Evolutionary conservation across 2,113 vertebrate species (phyloP).

Genomic region (Diadophis punctatus): DNA sequence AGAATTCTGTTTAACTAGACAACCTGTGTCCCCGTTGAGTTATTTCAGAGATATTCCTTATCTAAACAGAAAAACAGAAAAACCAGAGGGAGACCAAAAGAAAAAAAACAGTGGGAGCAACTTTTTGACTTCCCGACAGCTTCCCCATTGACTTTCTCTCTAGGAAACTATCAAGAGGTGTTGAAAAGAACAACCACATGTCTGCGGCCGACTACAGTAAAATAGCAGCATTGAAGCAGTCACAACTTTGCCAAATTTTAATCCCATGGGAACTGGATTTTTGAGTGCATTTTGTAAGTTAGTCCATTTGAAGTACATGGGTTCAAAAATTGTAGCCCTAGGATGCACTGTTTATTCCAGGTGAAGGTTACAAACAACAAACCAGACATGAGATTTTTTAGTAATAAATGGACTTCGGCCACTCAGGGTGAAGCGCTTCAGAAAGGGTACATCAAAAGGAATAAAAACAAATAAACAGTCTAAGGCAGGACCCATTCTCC

Average conservation of each 20-base stretch:
- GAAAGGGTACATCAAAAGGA: background rate
- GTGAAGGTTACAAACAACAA: background rate
- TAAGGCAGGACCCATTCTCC: background rate
- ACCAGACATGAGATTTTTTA: background rate
- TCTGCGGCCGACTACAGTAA: background rate
- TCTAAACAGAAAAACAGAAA: background rate
- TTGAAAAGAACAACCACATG: background rate
- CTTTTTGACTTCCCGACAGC: background rate
- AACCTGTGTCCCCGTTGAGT: background rate
- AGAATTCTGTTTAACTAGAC: background rate
- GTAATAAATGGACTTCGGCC: background rate
- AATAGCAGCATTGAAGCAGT: background rate
- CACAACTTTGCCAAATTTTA: background rate
- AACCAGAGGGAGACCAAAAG: background rate
- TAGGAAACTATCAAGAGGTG: background rate
- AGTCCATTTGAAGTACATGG: background rate
- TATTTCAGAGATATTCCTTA: background rate
- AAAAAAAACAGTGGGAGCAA: background rate
- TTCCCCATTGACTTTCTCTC: background rate
- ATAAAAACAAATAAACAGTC: background rate
- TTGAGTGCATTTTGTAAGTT: background rate
- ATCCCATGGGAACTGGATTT: background rate
- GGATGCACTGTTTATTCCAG: background rate
- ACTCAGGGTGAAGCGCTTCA: too few species aligned
- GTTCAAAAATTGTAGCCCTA: background rate